phyloP scores from a whole-genome alignment of 2,888 invertebrate genomes.

The Acanthosoma haemorrhoidale region DNA sequence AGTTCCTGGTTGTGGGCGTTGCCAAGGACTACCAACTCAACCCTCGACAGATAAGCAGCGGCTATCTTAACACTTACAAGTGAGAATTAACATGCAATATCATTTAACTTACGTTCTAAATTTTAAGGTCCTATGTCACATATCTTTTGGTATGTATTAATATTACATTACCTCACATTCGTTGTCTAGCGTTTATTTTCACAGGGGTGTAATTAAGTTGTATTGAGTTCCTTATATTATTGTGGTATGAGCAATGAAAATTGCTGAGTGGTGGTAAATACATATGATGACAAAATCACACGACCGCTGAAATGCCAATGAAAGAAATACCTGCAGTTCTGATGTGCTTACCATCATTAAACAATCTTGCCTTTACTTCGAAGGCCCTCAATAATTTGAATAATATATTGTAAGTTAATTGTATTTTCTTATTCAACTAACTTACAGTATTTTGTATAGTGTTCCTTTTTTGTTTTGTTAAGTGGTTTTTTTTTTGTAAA shows the following conservation, averaged over 20 bases:
- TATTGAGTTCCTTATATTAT: background rate
- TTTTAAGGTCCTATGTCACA: too few species aligned
- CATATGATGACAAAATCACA: slow-evolving; percentile 15
- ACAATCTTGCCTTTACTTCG: too few species aligned
- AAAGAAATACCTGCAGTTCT: slow-evolving; percentile 14
- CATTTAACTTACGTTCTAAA: background rate
- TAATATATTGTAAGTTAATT: too few species aligned
- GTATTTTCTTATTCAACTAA: too few species aligned
- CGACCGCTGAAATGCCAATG: background rate
- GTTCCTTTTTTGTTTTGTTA: too few species aligned
- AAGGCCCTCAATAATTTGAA: too few species aligned
- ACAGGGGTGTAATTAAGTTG: too few species aligned
- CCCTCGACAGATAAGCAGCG: slow-evolving; percentile 75
- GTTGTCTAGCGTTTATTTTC: too few species aligned
- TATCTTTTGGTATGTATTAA: background rate
- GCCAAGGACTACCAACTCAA: slow-evolving; percentile 85
- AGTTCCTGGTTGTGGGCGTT: slow-evolving; percentile 77
- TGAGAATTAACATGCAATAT: slow-evolving; percentile 43
- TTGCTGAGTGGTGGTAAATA: background rate
- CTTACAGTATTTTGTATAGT: too few species aligned
- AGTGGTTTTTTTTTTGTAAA: too few species aligned
- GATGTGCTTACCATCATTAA: background rate
- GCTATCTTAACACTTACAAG: slow-evolving; percentile 83
- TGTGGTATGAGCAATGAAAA: too few species aligned
- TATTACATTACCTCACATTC: too few species aligned